phyloP scores from a whole-genome alignment of 1,140 invertebrate genomes.

The Hormaphis cornu region DNA sequence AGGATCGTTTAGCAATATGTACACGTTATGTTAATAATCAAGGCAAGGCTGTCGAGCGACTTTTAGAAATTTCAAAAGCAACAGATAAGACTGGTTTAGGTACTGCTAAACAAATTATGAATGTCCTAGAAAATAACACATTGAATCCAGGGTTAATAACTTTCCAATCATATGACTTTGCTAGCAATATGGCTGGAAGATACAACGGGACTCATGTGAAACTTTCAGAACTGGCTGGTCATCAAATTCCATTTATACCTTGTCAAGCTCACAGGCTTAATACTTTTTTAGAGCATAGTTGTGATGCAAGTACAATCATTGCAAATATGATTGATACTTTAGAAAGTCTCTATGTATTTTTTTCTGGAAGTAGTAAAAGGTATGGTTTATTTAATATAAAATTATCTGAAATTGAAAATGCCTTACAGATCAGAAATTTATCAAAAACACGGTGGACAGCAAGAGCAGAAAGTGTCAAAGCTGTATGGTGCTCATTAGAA shows the following conservation, averaged over 20 bases:
- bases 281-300: neutral
- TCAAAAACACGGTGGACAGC: conserved; percentile 8
- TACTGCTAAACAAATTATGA: neutral
- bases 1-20: neutral
- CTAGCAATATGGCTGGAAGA: neutral
- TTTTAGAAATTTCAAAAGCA: neutral
- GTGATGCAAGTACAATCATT: neutral
- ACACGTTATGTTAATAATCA: neutral
- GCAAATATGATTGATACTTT: neutral
- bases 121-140: neutral
- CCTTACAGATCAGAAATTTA: neutral
- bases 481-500: neutral
- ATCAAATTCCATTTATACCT: neutral
- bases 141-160: neutral
- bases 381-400: neutral
- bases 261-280: conserved; percentile 12
- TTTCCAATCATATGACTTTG: conserved; percentile 2
- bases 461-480: neutral
- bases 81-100: neutral
- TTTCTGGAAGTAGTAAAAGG: neutral
- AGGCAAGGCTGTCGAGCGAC: neutral
- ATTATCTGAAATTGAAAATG: neutral
- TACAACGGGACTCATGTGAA: neutral
- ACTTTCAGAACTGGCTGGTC: neutral
- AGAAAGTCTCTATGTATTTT: neutral